Evolutionary conservation across 2,113 vertebrate genomes (phyloP), one percentile per base, ranked within the genome.

Genomic region (Jacana jacana): DNA sequence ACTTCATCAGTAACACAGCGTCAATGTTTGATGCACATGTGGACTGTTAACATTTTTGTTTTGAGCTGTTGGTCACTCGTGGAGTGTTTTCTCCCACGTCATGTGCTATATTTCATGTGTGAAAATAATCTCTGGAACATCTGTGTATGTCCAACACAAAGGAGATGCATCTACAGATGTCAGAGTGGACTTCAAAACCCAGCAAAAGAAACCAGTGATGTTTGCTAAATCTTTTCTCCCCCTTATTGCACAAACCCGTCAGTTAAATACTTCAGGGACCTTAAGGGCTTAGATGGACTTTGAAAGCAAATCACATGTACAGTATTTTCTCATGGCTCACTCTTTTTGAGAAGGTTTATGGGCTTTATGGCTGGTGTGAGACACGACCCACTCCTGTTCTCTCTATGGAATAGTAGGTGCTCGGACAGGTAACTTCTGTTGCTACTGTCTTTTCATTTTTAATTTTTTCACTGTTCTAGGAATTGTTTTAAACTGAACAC

Each of bases 361-460:
- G 95, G 98, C 98, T 98, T 98, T 98, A 96, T 98, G 98, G 97
- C 98, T 98, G 98, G 98, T 98, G 98, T 98, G 98, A 98, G 98
- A 98, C 97, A 98, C 96, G 97, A 98, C 98, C 97, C 97, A 97
- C 97, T 98, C 97, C 97, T 97, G 97, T 96, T 94, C 96, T 97
- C 96, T 97, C 98, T 98, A 94, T 98, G 98, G 98, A 98, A 98
- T 98, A 98, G 98, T 98, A 98, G 98, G 98, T 98, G 97, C 98
- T 97, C 96, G 65, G 98, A 98, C 98, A 98, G 98, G 98, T 98
- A 98, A 98, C 98, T 94, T 97, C 97, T 97, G 98, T 96, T 97
- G 98, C 97, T 98, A 97, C 97, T 98, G 98, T 96, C 68, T 98
- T 97, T 97, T 73, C 35, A 91, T 91, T 97, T 97, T 95, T 89